Evolutionary conservation across 2,113 vertebrate species (phyloP), one percentile per base, ranked within the genome.

Genomic region (Antidorcas marsupialis): DNA sequence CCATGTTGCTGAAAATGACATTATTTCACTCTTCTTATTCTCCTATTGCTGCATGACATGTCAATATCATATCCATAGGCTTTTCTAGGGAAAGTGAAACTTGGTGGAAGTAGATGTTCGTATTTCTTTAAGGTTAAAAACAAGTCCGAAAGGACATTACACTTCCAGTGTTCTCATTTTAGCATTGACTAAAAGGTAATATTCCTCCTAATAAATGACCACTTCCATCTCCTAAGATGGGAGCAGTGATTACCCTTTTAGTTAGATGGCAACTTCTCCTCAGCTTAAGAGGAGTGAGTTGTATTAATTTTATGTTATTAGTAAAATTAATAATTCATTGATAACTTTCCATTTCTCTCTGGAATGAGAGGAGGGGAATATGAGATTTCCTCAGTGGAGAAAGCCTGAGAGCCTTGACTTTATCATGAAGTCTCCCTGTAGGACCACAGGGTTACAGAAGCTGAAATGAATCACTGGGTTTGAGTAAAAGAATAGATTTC

Each of bases 371-470:
- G 45, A 95, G 12, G 2, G 33, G 53, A 79, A 28, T 64, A 52
- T 86, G 59, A 87, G 36, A 79, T 97, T 76, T 33, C 52, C 6
- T 43, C 17, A 96, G 30, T 83, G 55, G 89, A 87, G 91, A 96
- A 16, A 96, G 85, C 55, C 97, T 91, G 17, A 79, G 3, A 8
- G 53, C 14, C 28, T 27, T 94, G 14, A 59, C 43, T 79, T 89
- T 95, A 92, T 81, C 71, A 83, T 94, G 28, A 95, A 97, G 62
- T 96, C 97, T 98, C 97, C 88, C 94, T 95, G 96, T 30, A 96
- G 28, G 12, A 36, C 57, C 96, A 60, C 30, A 96, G 53, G 15
- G 45, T 98, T 97, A 96, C 74, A 98, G 92, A 97, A 96, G 97
- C 84, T 52, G 12, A 91, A 92, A 59, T 76, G 87, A 87, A 95